These are phyloP conservation scores for Anhinga rufa DNA, from an alignment of 2,113 vertebrate species.

Conservation along the genomic window DNA sequence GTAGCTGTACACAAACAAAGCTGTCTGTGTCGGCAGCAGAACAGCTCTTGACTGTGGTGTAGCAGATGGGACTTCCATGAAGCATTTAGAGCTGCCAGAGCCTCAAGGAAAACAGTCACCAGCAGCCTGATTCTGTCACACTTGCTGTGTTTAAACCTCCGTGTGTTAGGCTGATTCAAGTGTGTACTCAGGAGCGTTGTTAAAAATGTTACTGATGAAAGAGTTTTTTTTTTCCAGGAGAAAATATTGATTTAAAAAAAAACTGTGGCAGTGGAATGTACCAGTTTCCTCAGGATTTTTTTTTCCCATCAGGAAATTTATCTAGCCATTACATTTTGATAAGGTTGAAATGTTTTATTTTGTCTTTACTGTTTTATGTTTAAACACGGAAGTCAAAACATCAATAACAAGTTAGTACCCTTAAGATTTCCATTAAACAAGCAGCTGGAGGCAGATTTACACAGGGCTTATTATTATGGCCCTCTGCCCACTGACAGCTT, in stretches of 20 bases:
- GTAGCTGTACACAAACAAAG: not conserved
- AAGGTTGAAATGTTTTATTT: constrained; percentile 10
- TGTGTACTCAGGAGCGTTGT: not conserved
- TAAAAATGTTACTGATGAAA: not conserved
- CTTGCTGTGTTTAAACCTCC: not conserved
- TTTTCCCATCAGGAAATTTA: constrained; percentile 10
- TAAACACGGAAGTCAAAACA: constrained; percentile 16
- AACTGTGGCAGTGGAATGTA: not conserved
- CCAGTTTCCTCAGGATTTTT: not conserved
- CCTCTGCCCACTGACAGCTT: not conserved
- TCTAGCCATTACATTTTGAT: not conserved
- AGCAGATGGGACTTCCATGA: not conserved
- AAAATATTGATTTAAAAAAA: not conserved
- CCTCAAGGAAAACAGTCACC: not conserved
- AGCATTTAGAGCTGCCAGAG: not conserved
- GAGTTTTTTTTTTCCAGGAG: not conserved
- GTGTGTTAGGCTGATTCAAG: not conserved
- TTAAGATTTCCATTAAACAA: constrained; percentile 3
- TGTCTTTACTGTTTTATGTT: not conserved
- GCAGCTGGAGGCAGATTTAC: not conserved
- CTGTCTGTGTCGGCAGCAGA: not conserved
- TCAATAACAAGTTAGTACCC: not conserved
- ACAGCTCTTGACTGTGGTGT: not conserved
- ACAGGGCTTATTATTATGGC: not conserved
- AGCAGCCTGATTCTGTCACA: constrained; percentile 2